These are phyloP conservation scores for Xylota segnis DNA, from an alignment of 2,888 invertebrate species.

Conservation along the genomic window DNA sequence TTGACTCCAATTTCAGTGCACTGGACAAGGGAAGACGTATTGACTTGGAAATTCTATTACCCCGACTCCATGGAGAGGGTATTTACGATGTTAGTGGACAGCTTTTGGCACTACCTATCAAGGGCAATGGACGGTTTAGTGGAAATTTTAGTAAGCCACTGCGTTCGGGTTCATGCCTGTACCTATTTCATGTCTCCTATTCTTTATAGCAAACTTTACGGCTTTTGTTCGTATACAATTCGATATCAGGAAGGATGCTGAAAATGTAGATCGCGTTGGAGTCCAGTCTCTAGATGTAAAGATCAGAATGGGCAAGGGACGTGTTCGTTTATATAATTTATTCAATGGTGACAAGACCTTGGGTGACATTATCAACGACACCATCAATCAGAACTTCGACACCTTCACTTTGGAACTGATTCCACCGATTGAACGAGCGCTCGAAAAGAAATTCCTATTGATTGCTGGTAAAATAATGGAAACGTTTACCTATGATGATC, in stretches of 20 bases:
- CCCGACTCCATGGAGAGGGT: constrained; percentile 87
- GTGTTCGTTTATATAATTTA: constrained; percentile 89
- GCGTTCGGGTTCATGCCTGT: background rate
- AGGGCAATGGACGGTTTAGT: constrained; percentile 88
- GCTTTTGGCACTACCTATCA: constrained; percentile 89
- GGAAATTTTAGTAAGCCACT: constrained; percentile 89
- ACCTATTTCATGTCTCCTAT: constrained; percentile 4
- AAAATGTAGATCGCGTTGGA: constrained; percentile 86
- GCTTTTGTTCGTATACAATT: constrained; percentile 87
- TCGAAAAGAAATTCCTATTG: constrained; percentile 86
- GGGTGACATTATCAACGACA: constrained; percentile 89
- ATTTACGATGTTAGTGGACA: constrained; percentile 89
- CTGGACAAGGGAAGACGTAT: constrained; percentile 83
- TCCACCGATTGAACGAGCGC: constrained; percentile 88
- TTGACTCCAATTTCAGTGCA: constrained; percentile 30
- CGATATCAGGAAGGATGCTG: constrained; percentile 86
- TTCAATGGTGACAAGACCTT: constrained; percentile 90
- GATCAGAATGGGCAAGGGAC: constrained; percentile 89
- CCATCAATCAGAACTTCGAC: constrained; percentile 87
- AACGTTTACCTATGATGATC: constrained; percentile 86
- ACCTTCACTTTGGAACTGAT: constrained; percentile 89
- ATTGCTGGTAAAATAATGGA: constrained; percentile 87
- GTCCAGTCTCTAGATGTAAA: constrained; percentile 88
- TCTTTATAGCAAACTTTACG: constrained; percentile 87
- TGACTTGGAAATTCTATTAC: constrained; percentile 86